Evolutionary conservation across 2,797 vertebrate genomes (phyloP).

Genomic region (Rousettus madagascariensis): DNA sequence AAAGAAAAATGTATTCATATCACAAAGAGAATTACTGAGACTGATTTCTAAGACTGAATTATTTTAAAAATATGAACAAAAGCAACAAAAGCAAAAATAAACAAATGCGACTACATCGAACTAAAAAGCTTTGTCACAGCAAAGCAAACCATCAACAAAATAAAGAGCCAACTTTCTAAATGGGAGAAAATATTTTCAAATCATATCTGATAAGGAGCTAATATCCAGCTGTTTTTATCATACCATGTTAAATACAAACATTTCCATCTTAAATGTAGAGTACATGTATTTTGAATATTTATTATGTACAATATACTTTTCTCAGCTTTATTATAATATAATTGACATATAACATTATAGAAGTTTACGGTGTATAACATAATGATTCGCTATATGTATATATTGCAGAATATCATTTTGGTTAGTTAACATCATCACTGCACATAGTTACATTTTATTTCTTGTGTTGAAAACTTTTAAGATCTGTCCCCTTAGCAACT

Average conservation of each 20-base stretch:
- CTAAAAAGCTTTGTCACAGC: no score
- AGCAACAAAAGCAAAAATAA: no score
- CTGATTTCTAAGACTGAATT: not conserved
- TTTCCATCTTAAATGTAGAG: not conserved
- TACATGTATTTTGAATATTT: not conserved
- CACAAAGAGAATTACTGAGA: not conserved
- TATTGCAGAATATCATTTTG: not conserved
- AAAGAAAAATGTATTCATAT: not conserved
- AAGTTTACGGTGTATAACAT: not conserved
- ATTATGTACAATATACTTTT: not conserved
- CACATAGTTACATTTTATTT: not conserved
- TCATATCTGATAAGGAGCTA: no score
- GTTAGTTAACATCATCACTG: not conserved
- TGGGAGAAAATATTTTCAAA: no score
- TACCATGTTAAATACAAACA: not conserved
- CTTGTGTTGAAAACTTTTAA: not conserved
- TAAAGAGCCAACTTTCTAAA: no score
- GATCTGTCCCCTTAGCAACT: not conserved
- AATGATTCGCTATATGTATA: not conserved
- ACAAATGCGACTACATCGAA: no score
- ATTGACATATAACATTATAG: not conserved
- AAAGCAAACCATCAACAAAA: no score
- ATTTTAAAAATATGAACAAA: no score
- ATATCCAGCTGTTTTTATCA: not conserved
- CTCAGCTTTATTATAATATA: not conserved